phyloP scores from a whole-genome alignment of 2,113 vertebrate genomes.

The Scophthalmus maximus region DNA sequence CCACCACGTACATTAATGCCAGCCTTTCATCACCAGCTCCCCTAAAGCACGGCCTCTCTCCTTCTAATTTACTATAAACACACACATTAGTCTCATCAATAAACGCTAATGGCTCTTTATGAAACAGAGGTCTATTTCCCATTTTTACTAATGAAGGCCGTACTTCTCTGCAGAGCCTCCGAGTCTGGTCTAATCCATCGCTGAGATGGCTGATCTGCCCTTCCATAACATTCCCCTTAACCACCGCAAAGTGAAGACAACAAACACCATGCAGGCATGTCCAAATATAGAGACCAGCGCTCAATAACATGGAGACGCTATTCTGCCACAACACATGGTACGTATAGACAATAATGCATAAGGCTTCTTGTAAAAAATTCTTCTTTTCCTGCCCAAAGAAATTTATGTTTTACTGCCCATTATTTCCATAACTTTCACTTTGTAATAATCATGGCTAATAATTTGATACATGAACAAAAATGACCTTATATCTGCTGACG shows the following conservation, averaged over 20 bases:
- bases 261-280: slow-evolving; percentile 54
- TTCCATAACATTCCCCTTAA: slow-evolving; percentile 44
- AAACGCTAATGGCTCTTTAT: slow-evolving; percentile 92
- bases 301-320: slow-evolving; percentile 23
- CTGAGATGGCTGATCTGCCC: slow-evolving; percentile 60
- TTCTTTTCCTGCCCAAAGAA: not conserved
- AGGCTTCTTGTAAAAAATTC: not conserved
- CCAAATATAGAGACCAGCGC: slow-evolving; percentile 40
- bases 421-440: not conserved
- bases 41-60: slow-evolving; percentile 92
- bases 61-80: slow-evolving; percentile 95
- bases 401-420: not conserved
- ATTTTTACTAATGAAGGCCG: slow-evolving; percentile 76
- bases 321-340: slow-evolving; percentile 11
- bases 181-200: slow-evolving; percentile 68
- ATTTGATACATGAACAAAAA: slow-evolving; percentile 21
- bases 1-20: slow-evolving; percentile 89
- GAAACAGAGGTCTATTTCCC: slow-evolving; percentile 83
- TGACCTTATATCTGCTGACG: slow-evolving; percentile 16
- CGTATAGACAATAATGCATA: not conserved
- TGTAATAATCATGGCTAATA: not conserved
- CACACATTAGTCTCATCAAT: slow-evolving; percentile 95
- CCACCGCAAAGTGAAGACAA: slow-evolving; percentile 49
- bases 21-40: slow-evolving; percentile 94
- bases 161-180: slow-evolving; percentile 61